These are phyloP conservation scores for Gymnopithys bicolor DNA, from an alignment of 2,797 vertebrate species.

Conservation along the genomic window DNA sequence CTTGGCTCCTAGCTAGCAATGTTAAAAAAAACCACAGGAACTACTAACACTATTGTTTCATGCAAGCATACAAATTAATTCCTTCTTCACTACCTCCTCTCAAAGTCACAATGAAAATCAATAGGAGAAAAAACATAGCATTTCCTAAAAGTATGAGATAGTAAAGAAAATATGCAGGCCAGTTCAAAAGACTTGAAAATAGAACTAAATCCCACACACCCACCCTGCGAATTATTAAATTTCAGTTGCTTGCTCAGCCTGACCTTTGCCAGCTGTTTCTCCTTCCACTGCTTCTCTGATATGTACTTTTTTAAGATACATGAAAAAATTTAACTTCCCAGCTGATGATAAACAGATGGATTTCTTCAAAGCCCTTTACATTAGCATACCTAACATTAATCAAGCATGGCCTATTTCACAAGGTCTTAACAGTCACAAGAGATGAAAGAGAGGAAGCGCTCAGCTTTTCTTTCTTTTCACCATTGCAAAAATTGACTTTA, in stretches of 20 bases:
- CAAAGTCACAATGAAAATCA: background rate
- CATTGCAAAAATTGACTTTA: background rate
- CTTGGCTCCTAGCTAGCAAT: background rate
- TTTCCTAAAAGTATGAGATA: background rate
- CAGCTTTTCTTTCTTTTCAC: background rate
- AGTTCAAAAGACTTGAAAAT: background rate
- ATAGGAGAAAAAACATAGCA: background rate
- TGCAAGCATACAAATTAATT: background rate
- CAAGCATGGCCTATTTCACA: slow-evolving; percentile 5
- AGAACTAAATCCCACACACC: background rate
- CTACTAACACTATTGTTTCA: background rate
- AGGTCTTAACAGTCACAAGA: background rate
- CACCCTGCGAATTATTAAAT: background rate
- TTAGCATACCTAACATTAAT: background rate
- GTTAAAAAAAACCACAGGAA: background rate
- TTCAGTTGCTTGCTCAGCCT: slow-evolving; percentile 11
- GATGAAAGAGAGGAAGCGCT: slow-evolving; percentile 6
- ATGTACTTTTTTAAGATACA: background rate
- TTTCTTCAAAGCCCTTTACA: slow-evolving; percentile 30
- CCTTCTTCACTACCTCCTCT: background rate
- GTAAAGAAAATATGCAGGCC: background rate
- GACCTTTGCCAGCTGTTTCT: slow-evolving; percentile 25
- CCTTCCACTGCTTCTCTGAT: background rate
- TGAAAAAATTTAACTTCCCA: slow-evolving; percentile 20
- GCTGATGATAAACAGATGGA: slow-evolving; percentile 29